Evolutionary conservation across 2,888 invertebrate species (phyloP).

Genomic region (Drosophila buzzatii): DNA sequence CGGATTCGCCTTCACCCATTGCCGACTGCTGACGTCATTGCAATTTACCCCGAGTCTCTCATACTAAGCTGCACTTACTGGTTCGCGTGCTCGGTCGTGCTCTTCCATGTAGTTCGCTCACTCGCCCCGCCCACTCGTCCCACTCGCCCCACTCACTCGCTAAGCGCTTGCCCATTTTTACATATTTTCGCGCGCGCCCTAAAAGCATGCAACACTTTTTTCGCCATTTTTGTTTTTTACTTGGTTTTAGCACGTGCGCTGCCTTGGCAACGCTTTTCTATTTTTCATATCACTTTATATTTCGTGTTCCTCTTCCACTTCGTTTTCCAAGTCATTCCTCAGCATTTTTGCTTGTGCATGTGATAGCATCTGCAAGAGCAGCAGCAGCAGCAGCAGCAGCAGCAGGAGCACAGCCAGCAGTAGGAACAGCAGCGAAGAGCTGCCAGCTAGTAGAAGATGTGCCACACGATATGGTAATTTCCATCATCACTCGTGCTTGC

Average conservation of each 20-base stretch:
- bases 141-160: neutral
- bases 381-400: constrained; percentile 4
- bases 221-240: constrained; percentile 1
- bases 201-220: constrained; percentile 70
- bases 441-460: constrained; percentile 28
- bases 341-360: constrained; percentile 37
- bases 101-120: constrained; percentile 2
- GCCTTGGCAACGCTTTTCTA: constrained; percentile 48
- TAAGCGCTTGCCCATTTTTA: constrained; percentile 50
- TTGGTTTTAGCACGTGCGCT: constrained; percentile 52
- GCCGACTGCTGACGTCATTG: constrained; percentile 61
- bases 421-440: constrained; percentile 1
- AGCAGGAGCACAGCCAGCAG: neutral
- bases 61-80: constrained; percentile 4
- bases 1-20: constrained; percentile 37
- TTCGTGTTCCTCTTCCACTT: constrained; percentile 10
- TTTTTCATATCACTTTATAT: constrained; percentile 28
- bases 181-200: constrained; percentile 63
- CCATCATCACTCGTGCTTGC: constrained; percentile 60
- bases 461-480: constrained; percentile 59
- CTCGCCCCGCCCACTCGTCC: neutral
- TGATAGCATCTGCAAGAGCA: constrained; percentile 41
- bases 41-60: constrained; percentile 20
- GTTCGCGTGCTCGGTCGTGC: constrained; percentile 13
- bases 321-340: constrained; percentile 33